These are phyloP conservation scores for Euclidia mi DNA, from an alignment of 2,888 invertebrate species.

Conservation along the genomic window DNA sequence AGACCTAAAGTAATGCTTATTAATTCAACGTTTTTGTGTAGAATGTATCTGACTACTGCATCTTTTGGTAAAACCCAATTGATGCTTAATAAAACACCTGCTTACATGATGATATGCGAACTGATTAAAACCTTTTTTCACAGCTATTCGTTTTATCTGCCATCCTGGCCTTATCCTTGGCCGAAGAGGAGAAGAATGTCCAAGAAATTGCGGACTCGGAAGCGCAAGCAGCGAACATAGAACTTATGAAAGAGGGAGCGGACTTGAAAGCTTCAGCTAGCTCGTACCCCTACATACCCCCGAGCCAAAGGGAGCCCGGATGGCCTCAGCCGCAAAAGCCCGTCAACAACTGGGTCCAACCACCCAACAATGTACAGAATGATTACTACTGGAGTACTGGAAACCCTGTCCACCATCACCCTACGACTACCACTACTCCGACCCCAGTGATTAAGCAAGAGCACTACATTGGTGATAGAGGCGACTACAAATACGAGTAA, in stretches of 20 bases:
- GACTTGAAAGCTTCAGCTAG: conserved; percentile 63
- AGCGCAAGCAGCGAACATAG: conserved; percentile 67
- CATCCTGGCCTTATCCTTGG: conserved; percentile 75
- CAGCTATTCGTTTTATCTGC: conserved; percentile 74
- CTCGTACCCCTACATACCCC: conserved; percentile 62
- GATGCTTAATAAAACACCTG: no score
- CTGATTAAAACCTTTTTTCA: conserved; percentile 30
- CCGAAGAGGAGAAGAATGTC: conserved; percentile 61
- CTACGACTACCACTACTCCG: conserved; percentile 68
- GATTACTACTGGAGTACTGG: conserved; percentile 47
- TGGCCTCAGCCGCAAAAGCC: conserved; percentile 56
- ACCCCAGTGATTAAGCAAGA: conserved; percentile 85
- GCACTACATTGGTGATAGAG: conserved; percentile 80
- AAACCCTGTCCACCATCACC: conserved; percentile 28
- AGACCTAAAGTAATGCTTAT: not conserved
- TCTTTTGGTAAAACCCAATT: no score
- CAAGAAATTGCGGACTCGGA: conserved; percentile 69
- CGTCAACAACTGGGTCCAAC: conserved; percentile 11
- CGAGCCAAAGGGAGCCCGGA: conserved; percentile 57
- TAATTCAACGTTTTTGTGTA: not conserved
- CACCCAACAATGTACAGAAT: conserved; percentile 38
- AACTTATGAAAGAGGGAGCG: conserved; percentile 63
- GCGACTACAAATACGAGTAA: conserved; percentile 89
- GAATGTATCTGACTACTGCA: not conserved
- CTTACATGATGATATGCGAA: not conserved